These are phyloP conservation scores for Xyrauchen texanus DNA, from an alignment of 2,113 vertebrate genomes.

Conservation along the genomic window DNA sequence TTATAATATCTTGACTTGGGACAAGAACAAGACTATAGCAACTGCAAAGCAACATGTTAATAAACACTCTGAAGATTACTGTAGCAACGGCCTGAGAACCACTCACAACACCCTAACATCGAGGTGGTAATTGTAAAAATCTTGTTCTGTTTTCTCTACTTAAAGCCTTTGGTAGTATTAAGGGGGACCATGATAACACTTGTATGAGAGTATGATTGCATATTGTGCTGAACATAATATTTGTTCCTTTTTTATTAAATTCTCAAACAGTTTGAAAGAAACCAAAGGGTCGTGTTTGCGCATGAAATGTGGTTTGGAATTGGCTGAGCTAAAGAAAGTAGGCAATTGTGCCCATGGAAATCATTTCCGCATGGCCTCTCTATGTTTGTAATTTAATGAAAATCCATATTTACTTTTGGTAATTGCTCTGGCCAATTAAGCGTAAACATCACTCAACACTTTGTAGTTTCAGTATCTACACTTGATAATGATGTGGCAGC, in stretches of 20 bases:
- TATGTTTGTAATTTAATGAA: conserved; percentile 58
- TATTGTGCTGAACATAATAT: conserved; percentile 10
- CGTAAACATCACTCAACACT: conserved; percentile 67
- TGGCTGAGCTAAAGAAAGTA: conserved; percentile 54
- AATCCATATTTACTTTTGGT: conserved; percentile 71
- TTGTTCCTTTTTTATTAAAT: conserved; percentile 10
- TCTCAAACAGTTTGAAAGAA: background rate
- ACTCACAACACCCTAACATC: no score
- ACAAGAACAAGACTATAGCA: no score
- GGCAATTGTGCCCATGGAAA: conserved; percentile 39
- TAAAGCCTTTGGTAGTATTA: no score
- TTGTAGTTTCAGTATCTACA: conserved; percentile 62
- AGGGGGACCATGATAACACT: background rate
- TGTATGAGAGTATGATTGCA: background rate
- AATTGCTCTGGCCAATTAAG: conserved; percentile 69
- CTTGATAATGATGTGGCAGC: conserved; percentile 52
- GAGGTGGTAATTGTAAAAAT: background rate
- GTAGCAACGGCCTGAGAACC: no score
- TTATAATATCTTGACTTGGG: no score
- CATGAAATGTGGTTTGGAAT: conserved; percentile 43
- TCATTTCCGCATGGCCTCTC: conserved; percentile 5
- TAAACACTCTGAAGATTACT: no score
- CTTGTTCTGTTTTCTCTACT: background rate
- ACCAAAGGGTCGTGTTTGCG: conserved; percentile 45
- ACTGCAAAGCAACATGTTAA: no score